A percentile compares a stretch with the other conserved stretches of the same genome.
These are phyloP conservation scores for Choreutis nemorana DNA, from an alignment of 2,888 invertebrate species.

Conservation along the genomic window DNA sequence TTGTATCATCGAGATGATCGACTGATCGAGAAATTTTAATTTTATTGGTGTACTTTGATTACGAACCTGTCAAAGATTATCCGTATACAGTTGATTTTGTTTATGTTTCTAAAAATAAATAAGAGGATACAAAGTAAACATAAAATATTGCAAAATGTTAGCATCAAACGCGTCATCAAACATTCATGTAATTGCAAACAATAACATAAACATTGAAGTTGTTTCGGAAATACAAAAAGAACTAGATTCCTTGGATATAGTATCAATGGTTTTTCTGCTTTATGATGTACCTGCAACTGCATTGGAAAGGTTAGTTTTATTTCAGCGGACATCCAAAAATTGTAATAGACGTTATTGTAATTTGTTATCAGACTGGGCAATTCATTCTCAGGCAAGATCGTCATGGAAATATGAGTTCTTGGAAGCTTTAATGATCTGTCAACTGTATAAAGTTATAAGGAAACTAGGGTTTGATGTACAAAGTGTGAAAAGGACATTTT, in stretches of 20 bases:
- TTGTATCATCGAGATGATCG: no score
- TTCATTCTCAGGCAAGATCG: conserved; percentile 26
- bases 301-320: conserved; percentile 37
- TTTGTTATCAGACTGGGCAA: conserved; percentile 44
- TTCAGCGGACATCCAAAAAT: conserved; percentile 35
- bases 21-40: no score
- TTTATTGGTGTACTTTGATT: no score
- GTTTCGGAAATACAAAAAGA: conserved; percentile 43
- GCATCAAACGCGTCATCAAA: no score
- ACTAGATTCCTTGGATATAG: conserved; percentile 37
- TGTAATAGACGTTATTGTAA: conserved; percentile 25
- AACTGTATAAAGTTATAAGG: conserved; percentile 34
- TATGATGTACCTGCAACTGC: conserved; percentile 50
- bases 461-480: conserved; percentile 40
- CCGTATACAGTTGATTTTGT: no score
- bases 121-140: no score
- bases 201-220: conserved; percentile 30
- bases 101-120: neutral
- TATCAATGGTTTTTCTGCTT: conserved; percentile 46
- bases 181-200: conserved; percentile 18
- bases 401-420: conserved; percentile 48
- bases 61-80: no score
- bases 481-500: conserved; percentile 27
- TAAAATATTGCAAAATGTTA: no score
- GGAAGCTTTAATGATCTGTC: conserved; percentile 47